Evolutionary conservation across 2,888 invertebrate genomes (phyloP).

Genomic region (Eristalis intricaria): DNA sequence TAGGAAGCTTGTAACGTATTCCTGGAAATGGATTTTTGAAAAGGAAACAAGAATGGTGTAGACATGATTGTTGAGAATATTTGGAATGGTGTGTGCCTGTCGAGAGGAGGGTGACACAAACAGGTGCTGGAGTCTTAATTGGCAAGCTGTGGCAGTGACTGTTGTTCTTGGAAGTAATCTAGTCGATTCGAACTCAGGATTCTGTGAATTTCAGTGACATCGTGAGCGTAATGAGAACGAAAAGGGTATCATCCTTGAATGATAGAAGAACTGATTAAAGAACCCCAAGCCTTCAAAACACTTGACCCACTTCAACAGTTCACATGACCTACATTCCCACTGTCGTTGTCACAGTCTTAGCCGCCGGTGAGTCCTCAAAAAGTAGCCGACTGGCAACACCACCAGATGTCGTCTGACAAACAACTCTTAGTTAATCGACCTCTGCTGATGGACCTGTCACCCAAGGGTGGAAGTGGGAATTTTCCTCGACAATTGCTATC

Average conservation of each 20-base stretch:
- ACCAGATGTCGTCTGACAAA: no score
- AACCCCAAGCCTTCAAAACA: neutral
- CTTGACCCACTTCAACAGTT: neutral
- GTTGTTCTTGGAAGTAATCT: neutral
- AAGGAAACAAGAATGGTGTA: conserved; percentile 17
- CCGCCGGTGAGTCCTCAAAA: neutral
- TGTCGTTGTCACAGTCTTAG: no score
- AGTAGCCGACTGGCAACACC: neutral
- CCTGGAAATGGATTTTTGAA: conserved; percentile 34
- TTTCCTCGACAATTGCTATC: conserved; percentile 26
- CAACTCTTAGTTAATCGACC: no score
- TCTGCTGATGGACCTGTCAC: neutral
- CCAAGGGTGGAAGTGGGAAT: conserved; percentile 49
- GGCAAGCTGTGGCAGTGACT: neutral
- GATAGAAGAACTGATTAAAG: no score
- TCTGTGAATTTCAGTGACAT: neutral
- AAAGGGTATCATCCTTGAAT: neutral
- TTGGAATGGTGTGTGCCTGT: neutral
- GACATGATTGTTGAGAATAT: conserved; percentile 27
- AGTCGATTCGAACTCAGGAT: neutral
- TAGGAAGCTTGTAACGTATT: conserved; percentile 47
- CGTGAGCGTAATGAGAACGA: neutral
- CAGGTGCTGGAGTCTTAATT: conserved; percentile 10
- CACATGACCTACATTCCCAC: neutral
- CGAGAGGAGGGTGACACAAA: neutral